Conservation (phyloP, 2,888 invertebrate species). For the Ennomos erosarius region DNA sequence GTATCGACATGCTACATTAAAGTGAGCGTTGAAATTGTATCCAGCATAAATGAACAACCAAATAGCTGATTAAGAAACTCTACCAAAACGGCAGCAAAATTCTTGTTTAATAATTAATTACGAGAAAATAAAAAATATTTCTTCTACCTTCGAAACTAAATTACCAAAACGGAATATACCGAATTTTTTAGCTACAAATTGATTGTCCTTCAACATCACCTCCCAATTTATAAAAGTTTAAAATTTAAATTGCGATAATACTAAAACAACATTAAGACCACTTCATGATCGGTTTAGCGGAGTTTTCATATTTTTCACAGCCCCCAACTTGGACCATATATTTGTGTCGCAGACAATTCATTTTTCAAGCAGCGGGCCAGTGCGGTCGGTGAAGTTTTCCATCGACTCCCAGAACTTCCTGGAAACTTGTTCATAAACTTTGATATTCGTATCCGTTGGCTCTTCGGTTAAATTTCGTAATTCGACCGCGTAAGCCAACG, state of each 20-base stretch:
- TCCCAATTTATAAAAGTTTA: conserved; percentile 15
- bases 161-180: too few species aligned
- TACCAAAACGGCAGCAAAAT: too few species aligned
- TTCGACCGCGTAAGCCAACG: conserved; percentile 56
- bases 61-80: too few species aligned
- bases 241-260: conserved; percentile 23
- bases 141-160: too few species aligned
- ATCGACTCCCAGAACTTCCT: conserved; percentile 61
- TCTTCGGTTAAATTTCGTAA: conserved; percentile 67
- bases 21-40: too few species aligned
- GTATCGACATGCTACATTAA: too few species aligned
- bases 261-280: conserved; percentile 18
- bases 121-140: too few species aligned
- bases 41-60: too few species aligned
- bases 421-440: conserved; percentile 64
- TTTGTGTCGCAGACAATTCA: conserved; percentile 81
- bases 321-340: conserved; percentile 72
- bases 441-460: conserved; percentile 74
- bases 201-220: background rate
- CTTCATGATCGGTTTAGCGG: conserved; percentile 27
- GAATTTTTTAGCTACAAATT: too few species aligned
- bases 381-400: conserved; percentile 60
- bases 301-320: conserved; percentile 66
- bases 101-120: too few species aligned
- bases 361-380: conserved; percentile 74